These are phyloP conservation scores for Archips crataeganus DNA, from an alignment of 2,888 invertebrate species.

Conservation along the genomic window DNA sequence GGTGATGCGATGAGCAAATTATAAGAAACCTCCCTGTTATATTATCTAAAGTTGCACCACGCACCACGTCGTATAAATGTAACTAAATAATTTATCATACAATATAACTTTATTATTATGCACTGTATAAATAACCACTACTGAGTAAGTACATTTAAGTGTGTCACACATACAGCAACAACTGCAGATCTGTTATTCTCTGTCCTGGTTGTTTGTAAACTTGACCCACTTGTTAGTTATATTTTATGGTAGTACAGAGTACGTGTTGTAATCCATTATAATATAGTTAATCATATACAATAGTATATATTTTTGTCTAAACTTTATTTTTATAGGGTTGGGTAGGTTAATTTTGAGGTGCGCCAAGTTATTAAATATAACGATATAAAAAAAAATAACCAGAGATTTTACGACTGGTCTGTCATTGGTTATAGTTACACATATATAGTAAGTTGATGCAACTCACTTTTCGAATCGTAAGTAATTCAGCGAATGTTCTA, in stretches of 20 bases:
- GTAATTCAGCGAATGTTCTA: too few relatives aligned
- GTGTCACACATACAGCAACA: constrained; percentile 70
- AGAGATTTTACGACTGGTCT: too few relatives aligned
- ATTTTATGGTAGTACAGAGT: constrained; percentile 21
- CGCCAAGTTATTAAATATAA: too few relatives aligned
- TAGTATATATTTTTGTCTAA: too few relatives aligned
- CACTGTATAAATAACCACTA: constrained; percentile 16
- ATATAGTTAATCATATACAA: neutral
- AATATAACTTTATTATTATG: neutral
- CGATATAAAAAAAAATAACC: too few relatives aligned
- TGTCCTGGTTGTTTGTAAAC: constrained; percentile 78
- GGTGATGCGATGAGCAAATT: neutral
- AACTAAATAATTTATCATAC: neutral
- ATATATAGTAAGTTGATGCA: too few relatives aligned
- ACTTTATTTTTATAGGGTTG: too few relatives aligned
- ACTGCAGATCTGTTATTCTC: constrained; percentile 80
- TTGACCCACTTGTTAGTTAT: constrained; percentile 70
- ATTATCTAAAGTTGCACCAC: neutral
- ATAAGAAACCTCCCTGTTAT: neutral
- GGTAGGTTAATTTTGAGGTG: too few relatives aligned
- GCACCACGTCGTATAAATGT: neutral
- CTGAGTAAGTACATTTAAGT: constrained; percentile 26
- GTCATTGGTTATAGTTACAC: too few relatives aligned
- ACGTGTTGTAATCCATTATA: constrained; percentile 23
- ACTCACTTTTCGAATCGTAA: too few relatives aligned